Evolutionary conservation across 1,140 invertebrate genomes (phyloP), one percentile per base, ranked within the genome.

Genomic region (Aplysia californica): DNA sequence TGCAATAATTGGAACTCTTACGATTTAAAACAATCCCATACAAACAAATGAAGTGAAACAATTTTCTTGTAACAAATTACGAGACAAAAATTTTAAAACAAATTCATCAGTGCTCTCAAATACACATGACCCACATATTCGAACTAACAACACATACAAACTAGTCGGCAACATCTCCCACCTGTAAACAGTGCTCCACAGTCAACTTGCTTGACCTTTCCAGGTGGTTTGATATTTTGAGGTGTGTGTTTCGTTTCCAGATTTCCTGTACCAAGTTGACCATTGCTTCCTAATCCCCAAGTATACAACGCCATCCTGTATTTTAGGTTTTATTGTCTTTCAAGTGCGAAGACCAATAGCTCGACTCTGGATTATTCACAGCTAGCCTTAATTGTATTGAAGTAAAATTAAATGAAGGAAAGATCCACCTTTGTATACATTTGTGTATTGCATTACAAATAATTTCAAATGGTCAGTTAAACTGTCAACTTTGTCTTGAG

Each of bases 251-350:
- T 20, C 10, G 58, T 79, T 29, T 69, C 67, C 23, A 56, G 55
- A 36, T 70, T 67, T 26, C 80, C 80, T 36, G 77, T 80, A 2
- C 82, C 80, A 6, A 84, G 71, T 64, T 84, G 82, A 23, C 82
- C 82, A 29, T 61, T 66, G 61, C 80, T 82, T 2, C 82, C 82
- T 50, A 84, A 75, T 4, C 82, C 82, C 80, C 82, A 84, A 1
- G 73, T n/a, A n/a, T n/a, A n/a, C n/a, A n/a, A n/a, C n/a, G n/a
- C n/a, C n/a, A n/a, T n/a, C n/a, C n/a, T n/a, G n/a, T n/a, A n/a
- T n/a, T n/a, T n/a, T n/a, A n/a, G n/a, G n/a, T n/a, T n/a, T n/a
- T n/a, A n/a, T n/a, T n/a, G n/a, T n/a, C n/a, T n/a, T n/a, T n/a
- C n/a, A n/a, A n/a, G n/a, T n/a, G n/a, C n/a, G n/a, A n/a, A n/a